These are phyloP conservation scores for Folsomia candida DNA, from an alignment of 2,888 invertebrate species.

Conservation along the genomic window DNA sequence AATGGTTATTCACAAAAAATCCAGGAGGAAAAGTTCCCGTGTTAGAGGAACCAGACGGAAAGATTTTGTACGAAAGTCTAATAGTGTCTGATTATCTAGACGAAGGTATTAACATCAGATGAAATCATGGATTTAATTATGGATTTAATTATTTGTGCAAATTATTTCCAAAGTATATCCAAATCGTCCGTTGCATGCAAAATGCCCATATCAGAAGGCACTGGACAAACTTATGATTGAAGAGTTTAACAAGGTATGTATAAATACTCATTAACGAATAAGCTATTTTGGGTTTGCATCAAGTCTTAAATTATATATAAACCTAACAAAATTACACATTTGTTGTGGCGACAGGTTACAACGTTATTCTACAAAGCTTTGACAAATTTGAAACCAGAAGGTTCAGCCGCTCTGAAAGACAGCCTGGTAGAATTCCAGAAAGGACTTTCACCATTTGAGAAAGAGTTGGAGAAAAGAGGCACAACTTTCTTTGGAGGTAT, in stretches of 20 bases:
- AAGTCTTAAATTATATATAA: no score
- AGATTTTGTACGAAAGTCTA: slow-evolving; percentile 74
- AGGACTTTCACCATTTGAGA: slow-evolving; percentile 54
- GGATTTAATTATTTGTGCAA: slow-evolving; percentile 61
- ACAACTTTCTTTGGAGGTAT: slow-evolving; percentile 55
- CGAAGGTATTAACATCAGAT: slow-evolving; percentile 60
- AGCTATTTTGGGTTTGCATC: no score
- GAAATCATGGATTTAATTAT: no score
- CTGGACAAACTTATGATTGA: slow-evolving; percentile 71
- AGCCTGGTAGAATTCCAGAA: slow-evolving; percentile 51
- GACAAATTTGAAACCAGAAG: slow-evolving; percentile 11
- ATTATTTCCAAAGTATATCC: slow-evolving; percentile 56
- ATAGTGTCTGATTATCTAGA: slow-evolving; percentile 77
- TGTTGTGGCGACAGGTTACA: slow-evolving; percentile 25
- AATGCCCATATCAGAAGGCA: slow-evolving; percentile 64
- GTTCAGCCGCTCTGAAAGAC: slow-evolving; percentile 19
- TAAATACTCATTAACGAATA: slow-evolving; percentile 1
- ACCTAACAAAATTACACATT: no score
- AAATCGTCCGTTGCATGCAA: slow-evolving; percentile 57
- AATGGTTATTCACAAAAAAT: slow-evolving; percentile 67
- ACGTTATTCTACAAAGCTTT: slow-evolving; percentile 36
- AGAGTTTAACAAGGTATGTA: slow-evolving; percentile 59
- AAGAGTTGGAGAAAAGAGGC: slow-evolving; percentile 53
- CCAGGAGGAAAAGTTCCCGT: slow-evolving; percentile 69
- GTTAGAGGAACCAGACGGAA: slow-evolving; percentile 62